Conservation (phyloP, 2,888 invertebrate species). For the Exocentrus adspersus region DNA sequence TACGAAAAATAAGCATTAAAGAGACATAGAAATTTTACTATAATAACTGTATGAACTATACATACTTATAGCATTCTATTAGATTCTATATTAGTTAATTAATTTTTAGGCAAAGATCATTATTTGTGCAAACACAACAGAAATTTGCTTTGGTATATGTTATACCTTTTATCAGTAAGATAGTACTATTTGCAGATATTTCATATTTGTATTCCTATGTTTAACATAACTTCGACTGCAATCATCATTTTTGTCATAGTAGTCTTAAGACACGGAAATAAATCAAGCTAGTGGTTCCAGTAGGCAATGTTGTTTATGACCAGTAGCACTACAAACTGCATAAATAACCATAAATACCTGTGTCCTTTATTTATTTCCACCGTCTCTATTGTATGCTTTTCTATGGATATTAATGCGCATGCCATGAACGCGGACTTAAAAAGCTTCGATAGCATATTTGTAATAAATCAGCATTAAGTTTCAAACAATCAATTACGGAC, state of each 20-base stretch:
- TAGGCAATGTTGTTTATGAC: conserved; percentile 27
- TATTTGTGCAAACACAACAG: no score
- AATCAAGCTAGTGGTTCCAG: conserved; percentile 25
- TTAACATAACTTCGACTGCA: background rate
- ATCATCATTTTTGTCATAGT: background rate
- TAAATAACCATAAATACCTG: conserved; percentile 17
- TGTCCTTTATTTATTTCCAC: conserved; percentile 18
- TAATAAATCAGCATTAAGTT: conserved; percentile 58
- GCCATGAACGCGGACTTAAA: conserved; percentile 10
- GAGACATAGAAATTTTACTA: no score
- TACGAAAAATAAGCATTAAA: no score
- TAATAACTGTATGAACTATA: no score
- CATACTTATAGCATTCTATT: no score
- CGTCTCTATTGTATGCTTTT: conserved; percentile 10
- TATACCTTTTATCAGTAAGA: background rate
- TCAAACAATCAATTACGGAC: conserved; percentile 58
- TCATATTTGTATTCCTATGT: background rate
- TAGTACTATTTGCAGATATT: background rate
- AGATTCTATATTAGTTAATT: no score
- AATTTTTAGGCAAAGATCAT: no score
- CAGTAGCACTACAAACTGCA: conserved; percentile 15
- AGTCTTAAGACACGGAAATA: conserved; percentile 15
- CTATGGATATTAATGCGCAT: conserved; percentile 12
- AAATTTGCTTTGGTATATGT: no score
- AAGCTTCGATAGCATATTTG: conserved; percentile 23